phyloP scores from a whole-genome alignment of 2,888 invertebrate genomes.

The Rhodophaea formosa region DNA sequence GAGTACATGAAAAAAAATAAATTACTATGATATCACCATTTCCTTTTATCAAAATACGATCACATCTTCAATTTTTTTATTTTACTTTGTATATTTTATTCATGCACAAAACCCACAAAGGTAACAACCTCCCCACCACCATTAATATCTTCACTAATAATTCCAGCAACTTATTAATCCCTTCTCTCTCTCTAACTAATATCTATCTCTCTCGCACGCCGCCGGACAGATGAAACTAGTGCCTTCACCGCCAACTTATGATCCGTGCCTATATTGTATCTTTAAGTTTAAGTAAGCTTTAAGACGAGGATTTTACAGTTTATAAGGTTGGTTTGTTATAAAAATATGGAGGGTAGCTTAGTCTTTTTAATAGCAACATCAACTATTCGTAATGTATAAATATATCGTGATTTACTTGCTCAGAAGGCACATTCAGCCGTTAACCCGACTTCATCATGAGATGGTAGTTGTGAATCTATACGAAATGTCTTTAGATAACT shows the following conservation, averaged over 20 bases:
- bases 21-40: too few species aligned
- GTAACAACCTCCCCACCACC: background rate
- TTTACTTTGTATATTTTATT: background rate
- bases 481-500: too few species aligned
- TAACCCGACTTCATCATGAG: too few species aligned
- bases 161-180: constrained; percentile 20
- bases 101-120: background rate
- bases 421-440: too few species aligned
- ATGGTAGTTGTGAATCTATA: too few species aligned
- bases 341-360: background rate
- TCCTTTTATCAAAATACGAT: too few species aligned
- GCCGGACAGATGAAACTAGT: constrained; percentile 65
- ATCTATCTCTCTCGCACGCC: constrained; percentile 57
- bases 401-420: too few species aligned
- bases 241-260: constrained; percentile 57
- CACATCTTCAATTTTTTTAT: too few species aligned
- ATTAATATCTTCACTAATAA: background rate
- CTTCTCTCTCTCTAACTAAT: constrained; percentile 24
- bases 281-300: constrained; percentile 15
- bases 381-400: too few species aligned
- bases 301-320: background rate
- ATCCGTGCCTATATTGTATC: constrained; percentile 48
- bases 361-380: constrained; percentile 9
- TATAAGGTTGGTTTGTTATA: constrained; percentile 10
- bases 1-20: too few species aligned